Conservation (phyloP, 1,140 invertebrate species). For the Brachionus calyciflorus region DNA sequence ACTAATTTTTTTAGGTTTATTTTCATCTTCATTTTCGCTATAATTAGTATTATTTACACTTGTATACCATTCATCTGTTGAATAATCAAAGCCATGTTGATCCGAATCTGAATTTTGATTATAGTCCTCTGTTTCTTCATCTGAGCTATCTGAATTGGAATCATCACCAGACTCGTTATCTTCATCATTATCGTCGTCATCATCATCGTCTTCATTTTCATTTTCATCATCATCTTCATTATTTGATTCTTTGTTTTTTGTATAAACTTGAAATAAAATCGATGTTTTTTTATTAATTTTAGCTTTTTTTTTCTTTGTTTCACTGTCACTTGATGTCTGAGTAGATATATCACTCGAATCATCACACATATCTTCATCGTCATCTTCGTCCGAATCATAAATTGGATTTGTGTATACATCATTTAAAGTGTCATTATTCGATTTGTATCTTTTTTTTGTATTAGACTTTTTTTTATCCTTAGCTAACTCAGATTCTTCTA, state of each 20-base stretch:
- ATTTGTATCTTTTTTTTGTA: neutral
- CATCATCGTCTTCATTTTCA: neutral
- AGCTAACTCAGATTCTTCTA: neutral
- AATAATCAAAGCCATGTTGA: neutral
- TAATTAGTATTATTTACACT: conserved; percentile 8
- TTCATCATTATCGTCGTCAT: conserved; percentile 3
- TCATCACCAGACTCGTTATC: neutral
- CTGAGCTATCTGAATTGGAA: neutral
- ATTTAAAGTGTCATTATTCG: neutral
- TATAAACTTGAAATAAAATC: neutral
- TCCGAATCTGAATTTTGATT: neutral
- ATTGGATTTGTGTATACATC: too few relatives aligned
- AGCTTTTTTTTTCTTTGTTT: neutral
- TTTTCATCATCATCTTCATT: neutral
- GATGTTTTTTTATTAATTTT: conserved; percentile 5
- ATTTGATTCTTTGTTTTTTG: neutral
- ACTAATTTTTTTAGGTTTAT: neutral
- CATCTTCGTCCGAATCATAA: too few relatives aligned
- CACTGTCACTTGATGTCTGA: neutral
- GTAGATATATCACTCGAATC: neutral
- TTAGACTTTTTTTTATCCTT: neutral
- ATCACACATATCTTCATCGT: neutral
- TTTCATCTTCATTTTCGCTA: conserved; percentile 12
- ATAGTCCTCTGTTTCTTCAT: neutral
- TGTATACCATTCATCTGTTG: neutral